Evolutionary conservation across 2,888 invertebrate genomes (phyloP).

Genomic region (Strigamia crassipes): DNA sequence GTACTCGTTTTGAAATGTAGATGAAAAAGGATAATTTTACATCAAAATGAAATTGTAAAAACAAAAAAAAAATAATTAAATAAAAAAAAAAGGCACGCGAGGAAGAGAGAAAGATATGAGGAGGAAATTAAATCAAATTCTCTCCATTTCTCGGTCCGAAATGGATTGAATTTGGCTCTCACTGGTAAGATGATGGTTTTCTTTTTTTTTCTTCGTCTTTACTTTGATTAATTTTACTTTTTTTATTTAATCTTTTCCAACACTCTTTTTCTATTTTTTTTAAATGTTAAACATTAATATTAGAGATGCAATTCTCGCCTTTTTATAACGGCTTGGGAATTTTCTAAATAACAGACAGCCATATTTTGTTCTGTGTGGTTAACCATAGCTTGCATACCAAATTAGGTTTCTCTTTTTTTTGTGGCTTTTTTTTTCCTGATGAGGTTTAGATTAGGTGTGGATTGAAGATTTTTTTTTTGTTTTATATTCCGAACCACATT

Average conservation of each 20-base stretch:
- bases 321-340: neutral
- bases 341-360: neutral
- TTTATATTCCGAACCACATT: conserved; percentile 29
- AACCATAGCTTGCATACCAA: conserved; percentile 18
- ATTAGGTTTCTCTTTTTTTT: neutral
- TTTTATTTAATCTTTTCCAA: neutral
- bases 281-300: neutral
- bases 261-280: neutral
- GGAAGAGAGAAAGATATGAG: conserved; percentile 34
- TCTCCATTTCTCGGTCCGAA: conserved; percentile 40
- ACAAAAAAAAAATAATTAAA: neutral
- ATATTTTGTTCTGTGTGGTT: conserved; percentile 25
- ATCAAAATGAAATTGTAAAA: conserved; percentile 37
- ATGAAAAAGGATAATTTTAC: conserved; percentile 22
- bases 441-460: conserved; percentile 40
- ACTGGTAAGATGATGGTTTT: conserved; percentile 22
- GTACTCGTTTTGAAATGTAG: neutral
- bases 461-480: neutral
- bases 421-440: neutral
- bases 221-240: conserved; percentile 22
- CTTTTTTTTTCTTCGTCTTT: neutral
- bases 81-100: neutral
- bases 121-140: conserved; percentile 38
- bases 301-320: neutral
- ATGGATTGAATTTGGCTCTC: conserved; percentile 37